Conservation (phyloP, 2,888 invertebrate species). For the Scaptomyza polygonia region DNA sequence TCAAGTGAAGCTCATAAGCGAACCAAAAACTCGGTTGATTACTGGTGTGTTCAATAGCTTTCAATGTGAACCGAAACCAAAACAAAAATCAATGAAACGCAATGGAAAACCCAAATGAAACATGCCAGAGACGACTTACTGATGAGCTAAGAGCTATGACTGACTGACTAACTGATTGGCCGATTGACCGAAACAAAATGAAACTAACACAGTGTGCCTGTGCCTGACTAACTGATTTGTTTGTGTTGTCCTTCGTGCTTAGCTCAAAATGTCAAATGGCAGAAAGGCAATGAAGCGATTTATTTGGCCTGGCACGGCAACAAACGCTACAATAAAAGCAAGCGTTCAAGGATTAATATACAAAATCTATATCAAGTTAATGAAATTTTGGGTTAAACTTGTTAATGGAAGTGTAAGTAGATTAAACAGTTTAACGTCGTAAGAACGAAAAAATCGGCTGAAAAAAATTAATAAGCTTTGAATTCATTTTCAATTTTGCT, state of each 20-base stretch:
- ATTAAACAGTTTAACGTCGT: too few relatives aligned
- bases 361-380: neutral
- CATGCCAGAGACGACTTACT: conserved; percentile 16
- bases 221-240: conserved; percentile 34
- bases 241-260: conserved; percentile 30
- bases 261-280: conserved; percentile 71
- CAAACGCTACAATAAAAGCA: conserved; percentile 9
- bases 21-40: conserved; percentile 47
- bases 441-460: too few relatives aligned
- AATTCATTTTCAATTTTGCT: too few relatives aligned
- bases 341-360: neutral
- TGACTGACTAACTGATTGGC: conserved; percentile 39
- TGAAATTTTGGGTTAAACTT: neutral
- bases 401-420: too few relatives aligned
- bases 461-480: too few relatives aligned
- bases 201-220: neutral
- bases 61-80: conserved; percentile 2
- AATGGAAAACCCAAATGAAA: conserved; percentile 41
- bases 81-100: conserved; percentile 68
- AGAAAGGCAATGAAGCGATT: conserved; percentile 34
- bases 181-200: conserved; percentile 16
- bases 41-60: conserved; percentile 58
- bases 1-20: conserved; percentile 22
- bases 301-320: conserved; percentile 62
- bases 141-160: conserved; percentile 21